phyloP scores from a whole-genome alignment of 2,113 vertebrate genomes.

The Tragulus kanchil region DNA sequence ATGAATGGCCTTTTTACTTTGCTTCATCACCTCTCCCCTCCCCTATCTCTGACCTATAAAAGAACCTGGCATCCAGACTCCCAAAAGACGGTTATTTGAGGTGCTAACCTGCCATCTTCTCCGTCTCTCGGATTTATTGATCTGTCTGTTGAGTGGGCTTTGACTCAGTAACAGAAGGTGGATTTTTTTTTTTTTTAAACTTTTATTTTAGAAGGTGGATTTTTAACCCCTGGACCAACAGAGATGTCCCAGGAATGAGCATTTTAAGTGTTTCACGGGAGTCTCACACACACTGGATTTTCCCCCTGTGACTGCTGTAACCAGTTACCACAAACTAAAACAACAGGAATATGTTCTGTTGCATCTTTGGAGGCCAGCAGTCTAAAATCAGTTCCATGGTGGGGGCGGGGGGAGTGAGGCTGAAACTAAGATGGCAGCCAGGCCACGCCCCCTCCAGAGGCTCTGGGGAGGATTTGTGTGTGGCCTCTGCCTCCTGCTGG shows the following conservation, averaged over 20 bases:
- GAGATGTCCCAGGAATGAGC: background rate
- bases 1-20: no score
- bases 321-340: background rate
- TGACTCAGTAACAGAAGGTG: no score
- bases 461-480: background rate
- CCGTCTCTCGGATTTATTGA: no score
- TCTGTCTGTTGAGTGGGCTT: no score
- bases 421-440: background rate
- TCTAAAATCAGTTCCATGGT: background rate
- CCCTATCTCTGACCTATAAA: no score
- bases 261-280: background rate
- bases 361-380: no score
- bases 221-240: background rate
- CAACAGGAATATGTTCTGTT: background rate
- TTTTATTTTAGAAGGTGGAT: background rate
- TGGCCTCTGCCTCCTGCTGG: background rate
- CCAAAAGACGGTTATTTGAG: no score
- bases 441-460: rapidly evolving
- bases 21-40: no score
- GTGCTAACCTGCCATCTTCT: no score
- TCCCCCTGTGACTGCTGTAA: background rate
- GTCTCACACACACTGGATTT: background rate
- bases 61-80: no score
- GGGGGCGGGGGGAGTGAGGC: background rate
- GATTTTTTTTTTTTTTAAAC: no score